Evolutionary conservation across 2,797 vertebrate genomes (phyloP).

Genomic region (Channallabes apus): DNA sequence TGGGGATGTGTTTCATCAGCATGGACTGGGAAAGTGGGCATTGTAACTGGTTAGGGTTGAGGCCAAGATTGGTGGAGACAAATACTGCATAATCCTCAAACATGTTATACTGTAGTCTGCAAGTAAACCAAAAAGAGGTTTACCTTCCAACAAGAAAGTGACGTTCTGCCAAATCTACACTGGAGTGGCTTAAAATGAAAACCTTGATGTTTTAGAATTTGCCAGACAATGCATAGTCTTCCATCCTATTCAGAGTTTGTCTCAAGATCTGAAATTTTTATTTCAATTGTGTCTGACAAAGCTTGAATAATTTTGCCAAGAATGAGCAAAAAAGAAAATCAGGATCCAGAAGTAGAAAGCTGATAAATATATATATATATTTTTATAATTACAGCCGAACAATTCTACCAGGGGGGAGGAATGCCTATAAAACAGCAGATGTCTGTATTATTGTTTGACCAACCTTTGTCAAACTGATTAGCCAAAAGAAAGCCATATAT

Average conservation of each 20-base stretch:
- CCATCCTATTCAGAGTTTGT: neutral
- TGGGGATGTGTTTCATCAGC: neutral
- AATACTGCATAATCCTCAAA: neutral
- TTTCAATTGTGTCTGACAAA: neutral
- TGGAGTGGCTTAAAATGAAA: conserved; percentile 4
- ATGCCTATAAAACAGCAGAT: neutral
- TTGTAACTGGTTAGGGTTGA: neutral
- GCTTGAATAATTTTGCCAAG: neutral
- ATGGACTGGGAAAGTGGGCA: neutral
- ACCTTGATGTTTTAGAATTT: neutral
- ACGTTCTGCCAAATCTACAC: neutral
- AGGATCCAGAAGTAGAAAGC: neutral
- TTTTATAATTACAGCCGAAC: neutral
- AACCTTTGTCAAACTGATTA: neutral
- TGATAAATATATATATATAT: neutral
- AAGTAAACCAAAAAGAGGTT: neutral
- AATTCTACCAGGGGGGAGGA: neutral
- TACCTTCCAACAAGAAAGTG: neutral
- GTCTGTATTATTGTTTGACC: neutral
- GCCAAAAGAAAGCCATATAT: too few species aligned
- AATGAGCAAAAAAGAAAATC: neutral
- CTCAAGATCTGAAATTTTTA: neutral
- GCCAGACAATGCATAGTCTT: neutral
- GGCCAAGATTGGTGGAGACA: neutral
- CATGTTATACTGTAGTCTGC: too few species aligned